Evolutionary conservation across 2,113 vertebrate species (phyloP).

Genomic region (Oplegnathus fasciatus): DNA sequence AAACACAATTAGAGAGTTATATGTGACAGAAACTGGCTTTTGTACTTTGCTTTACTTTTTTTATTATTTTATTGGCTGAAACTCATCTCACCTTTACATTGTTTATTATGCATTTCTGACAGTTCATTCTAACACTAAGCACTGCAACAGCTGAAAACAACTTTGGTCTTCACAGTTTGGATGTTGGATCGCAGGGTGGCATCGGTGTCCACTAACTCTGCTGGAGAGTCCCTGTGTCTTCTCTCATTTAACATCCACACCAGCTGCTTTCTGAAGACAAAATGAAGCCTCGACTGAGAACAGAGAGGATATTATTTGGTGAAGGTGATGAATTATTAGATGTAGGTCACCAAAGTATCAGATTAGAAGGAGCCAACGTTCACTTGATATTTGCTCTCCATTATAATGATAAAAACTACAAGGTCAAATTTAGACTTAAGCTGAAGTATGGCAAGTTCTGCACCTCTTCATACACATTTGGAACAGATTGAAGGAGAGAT

Average conservation of each 20-base stretch:
- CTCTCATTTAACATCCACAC: slow-evolving; percentile 2
- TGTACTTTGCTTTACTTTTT: too few species aligned
- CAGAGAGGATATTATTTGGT: slow-evolving; percentile 56
- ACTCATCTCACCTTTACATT: neutral
- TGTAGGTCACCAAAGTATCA: slow-evolving; percentile 59
- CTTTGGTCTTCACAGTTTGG: too few species aligned
- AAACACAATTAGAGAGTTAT: too few species aligned
- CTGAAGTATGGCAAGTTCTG: slow-evolving; percentile 30
- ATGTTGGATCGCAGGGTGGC: neutral
- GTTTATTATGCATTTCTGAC: neutral
- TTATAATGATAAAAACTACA: slow-evolving; percentile 58
- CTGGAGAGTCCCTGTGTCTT: neutral
- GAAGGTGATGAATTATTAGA: slow-evolving; percentile 62
- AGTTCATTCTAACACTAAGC: neutral
- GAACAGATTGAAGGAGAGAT: slow-evolving; percentile 47
- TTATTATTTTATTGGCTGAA: neutral
- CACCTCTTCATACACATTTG: slow-evolving; percentile 44
- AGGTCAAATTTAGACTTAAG: slow-evolving; percentile 62
- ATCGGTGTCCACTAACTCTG: neutral
- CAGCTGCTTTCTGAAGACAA: slow-evolving; percentile 15
- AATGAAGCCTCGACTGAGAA: slow-evolving; percentile 18
- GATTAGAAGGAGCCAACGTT: slow-evolving; percentile 53
- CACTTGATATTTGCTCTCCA: slow-evolving; percentile 56
- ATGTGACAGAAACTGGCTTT: neutral
- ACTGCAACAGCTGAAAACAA: neutral